Base-by-base conservation (phyloP, 2,113 vertebrate species). In the Stigmatopora argus region DNA sequence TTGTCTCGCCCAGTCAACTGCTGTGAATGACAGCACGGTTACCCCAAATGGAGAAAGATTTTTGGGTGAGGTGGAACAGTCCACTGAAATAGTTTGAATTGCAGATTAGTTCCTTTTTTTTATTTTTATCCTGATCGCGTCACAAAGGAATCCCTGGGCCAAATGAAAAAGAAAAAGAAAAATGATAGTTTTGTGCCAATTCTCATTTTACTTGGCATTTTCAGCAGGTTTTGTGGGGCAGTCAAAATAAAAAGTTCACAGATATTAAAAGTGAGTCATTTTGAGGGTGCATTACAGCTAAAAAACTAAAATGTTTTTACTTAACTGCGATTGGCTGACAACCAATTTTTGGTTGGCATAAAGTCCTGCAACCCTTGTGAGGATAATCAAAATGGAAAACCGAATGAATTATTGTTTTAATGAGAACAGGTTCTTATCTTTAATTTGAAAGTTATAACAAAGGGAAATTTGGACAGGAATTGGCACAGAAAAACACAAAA, bases 11-110 rank as follows among this genome's bases (percentile, higher is more conserved):
- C 82, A 87, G 87, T 89, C 82, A 86, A 78, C 86, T 80, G 83
- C 77, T 34, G 44, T 82, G 85, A 89, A 83, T 89, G 88, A 87
- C 90, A 89, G 86, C 82, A 76, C 76, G 88, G 89, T 92, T 92
- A 88, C 89, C 89, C 88, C 90, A 81, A 89, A 90, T 92, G 90
- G 92, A 92, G 92, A 92, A 92, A 92, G 91, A 92, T 89, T 91
- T 31, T 87, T 81, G 77, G 80, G 84, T 81, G 85, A 83, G 85
- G 83, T 65, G 71, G 65, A 78, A 74, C 78, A 78, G 71, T 86
- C 71, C 65, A 77, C 67, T 66, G 83, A 81, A 82, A 72, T 74
- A 74, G 72, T 84, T 86, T 78, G 83, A 80, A 81, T 86, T 78
- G 78, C 90, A 66, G 52, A 75, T 92, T 90, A 85, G 21, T 15